Percentiles rank a stretch among this genome's conserved stretches.
phyloP scores from a whole-genome alignment of 2,888 invertebrate species.

The Aromia moschata region DNA sequence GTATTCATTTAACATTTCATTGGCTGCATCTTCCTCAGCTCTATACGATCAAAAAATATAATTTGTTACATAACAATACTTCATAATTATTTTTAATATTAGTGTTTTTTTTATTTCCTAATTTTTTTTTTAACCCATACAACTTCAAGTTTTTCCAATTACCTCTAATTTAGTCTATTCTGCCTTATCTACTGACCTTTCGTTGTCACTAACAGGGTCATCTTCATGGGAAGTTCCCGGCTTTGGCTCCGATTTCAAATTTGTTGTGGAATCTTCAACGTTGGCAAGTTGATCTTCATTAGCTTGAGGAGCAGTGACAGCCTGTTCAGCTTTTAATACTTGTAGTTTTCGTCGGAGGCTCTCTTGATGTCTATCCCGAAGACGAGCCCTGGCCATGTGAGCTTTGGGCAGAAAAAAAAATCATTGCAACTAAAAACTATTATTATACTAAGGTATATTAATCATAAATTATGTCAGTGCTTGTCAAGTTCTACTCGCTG shows the following conservation, averaged over 20 bases:
- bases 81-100: too few relatives aligned
- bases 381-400: constrained; percentile 91
- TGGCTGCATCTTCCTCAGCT: constrained; percentile 62
- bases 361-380: constrained; percentile 92
- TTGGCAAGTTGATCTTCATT: constrained; percentile 38
- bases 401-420: constrained; percentile 66
- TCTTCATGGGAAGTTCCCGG: constrained; percentile 47
- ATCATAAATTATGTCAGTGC: background rate
- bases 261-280: constrained; percentile 14
- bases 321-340: constrained; percentile 88
- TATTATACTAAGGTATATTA: background rate
- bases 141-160: too few relatives aligned
- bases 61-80: background rate
- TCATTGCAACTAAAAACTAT: background rate
- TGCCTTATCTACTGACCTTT: constrained; percentile 54
- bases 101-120: too few relatives aligned
- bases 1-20: constrained; percentile 66
- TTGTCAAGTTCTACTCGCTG: too few relatives aligned
- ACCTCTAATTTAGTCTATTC: too few relatives aligned
- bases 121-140: too few relatives aligned
- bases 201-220: constrained; percentile 59
- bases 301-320: constrained; percentile 62
- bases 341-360: constrained; percentile 88
- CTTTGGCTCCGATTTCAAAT: constrained; percentile 53
- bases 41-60: constrained; percentile 10